These are phyloP conservation scores for Varecia variegata DNA, from an alignment of 2,797 vertebrate genomes.

Conservation along the genomic window DNA sequence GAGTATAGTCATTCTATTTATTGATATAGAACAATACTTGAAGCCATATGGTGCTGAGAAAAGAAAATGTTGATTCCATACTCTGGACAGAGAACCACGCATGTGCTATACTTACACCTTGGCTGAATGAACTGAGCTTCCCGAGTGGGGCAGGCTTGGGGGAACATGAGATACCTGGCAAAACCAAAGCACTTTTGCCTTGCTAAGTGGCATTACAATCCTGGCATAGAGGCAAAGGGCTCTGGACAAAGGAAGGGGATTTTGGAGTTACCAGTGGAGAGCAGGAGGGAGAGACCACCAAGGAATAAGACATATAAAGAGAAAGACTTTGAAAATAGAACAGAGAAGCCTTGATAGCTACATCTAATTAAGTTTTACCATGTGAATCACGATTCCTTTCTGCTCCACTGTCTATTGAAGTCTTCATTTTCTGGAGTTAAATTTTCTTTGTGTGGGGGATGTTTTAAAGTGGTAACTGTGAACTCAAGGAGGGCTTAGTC, in stretches of 20 bases:
- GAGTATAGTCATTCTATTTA: neutral
- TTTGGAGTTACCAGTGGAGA: neutral
- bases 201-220: neutral
- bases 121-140: neutral
- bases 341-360: neutral
- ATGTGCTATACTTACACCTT: neutral
- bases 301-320: neutral
- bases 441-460: neutral
- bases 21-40: too few relatives aligned
- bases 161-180: neutral
- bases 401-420: neutral
- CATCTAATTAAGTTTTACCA: neutral
- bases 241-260: neutral
- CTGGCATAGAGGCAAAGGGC: neutral
- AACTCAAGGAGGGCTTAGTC: neutral
- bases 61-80: neutral
- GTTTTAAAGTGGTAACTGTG: too few relatives aligned
- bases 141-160: neutral
- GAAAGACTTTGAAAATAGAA: neutral
- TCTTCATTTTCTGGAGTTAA: neutral
- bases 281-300: neutral
- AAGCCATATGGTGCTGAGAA: neutral
- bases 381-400: neutral
- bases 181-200: neutral
- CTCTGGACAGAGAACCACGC: neutral